Base-by-base conservation (phyloP, 2,113 vertebrate genomes). In the Clarias gariepinus region DNA sequence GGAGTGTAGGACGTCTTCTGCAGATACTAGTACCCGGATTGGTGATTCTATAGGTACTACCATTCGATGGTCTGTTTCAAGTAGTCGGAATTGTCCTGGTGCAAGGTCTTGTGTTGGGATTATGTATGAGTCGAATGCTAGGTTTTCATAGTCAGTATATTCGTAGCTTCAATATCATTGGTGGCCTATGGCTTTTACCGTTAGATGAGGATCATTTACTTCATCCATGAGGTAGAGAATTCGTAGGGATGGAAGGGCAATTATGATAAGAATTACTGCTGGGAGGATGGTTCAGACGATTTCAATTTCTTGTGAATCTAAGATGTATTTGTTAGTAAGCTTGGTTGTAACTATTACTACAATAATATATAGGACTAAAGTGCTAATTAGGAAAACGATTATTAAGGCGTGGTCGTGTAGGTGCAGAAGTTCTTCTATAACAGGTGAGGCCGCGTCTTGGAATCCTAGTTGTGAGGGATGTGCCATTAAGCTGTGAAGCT, bases 161-260 rank as follows among this genome's bases (percentile, higher is more conserved):
- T 91, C 91, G 1, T 91, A 91, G 53, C 82, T 88, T 91, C 91
- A 91, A 10, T 91, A 91, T 85, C 91, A 91, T 68, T 91, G 91
- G 8, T 91, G 91, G 0, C 91, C 91, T 0, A 90, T 36, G 0
- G 90, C 89, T 87, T 91, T 91, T 3, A 91, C 85, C 1, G 88
- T 91, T 0, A 91, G 60, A 1, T 91, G 90, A 0, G 88, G 91
- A 25, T 89, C 82, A 41, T 88, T 90, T 6, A 90, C 90, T 58
- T 91, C 90, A 3, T 91, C 91, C 25, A 89, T 90, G 1, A 91
- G 82, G 16, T 88, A 91, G 0, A 91, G 80, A 2, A 91, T 91
- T 33, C 87, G 89, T 0, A 91, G 61, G 3, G 90, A 90, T 0
- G 89, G 90, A 0, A 91, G 55, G 28, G 90, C 90, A 2, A 91